A percentile compares a stretch with the other conserved stretches of the same genome.
phyloP scores from a whole-genome alignment of 2,888 invertebrate species.

The Parapristionchus giblindavisi region DNA sequence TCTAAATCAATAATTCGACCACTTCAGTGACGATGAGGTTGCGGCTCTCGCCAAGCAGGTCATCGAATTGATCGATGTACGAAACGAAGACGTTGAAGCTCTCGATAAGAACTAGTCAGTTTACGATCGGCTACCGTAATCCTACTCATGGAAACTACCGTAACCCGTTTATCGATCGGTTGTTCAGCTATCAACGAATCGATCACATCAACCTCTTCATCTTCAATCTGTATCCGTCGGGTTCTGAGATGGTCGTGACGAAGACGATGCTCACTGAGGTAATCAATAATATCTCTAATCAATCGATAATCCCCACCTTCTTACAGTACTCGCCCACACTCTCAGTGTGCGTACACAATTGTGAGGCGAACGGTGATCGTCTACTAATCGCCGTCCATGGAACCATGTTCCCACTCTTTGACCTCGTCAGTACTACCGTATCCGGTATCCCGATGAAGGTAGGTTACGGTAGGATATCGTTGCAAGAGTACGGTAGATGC shows the following conservation, averaged over 20 bases:
- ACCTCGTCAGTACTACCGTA: slow-evolving; percentile 92
- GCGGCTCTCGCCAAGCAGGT: slow-evolving; percentile 42
- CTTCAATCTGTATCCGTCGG: slow-evolving; percentile 41
- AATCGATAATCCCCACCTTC: background rate
- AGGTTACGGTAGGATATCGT: slow-evolving; percentile 3
- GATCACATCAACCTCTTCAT: slow-evolving; percentile 45
- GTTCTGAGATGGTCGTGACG: slow-evolving; percentile 16
- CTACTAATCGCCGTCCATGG: slow-evolving; percentile 45
- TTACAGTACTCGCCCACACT: background rate
- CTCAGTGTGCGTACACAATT: background rate
- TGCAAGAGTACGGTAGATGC: no score
- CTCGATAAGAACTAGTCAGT: slow-evolving; percentile 39
- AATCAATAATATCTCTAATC: background rate
- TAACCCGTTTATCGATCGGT: background rate
- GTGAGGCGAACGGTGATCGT: background rate
- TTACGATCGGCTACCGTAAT: no score
- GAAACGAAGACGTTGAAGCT: slow-evolving; percentile 43
- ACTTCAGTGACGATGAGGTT: slow-evolving; percentile 37
- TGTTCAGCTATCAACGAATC: slow-evolving; percentile 35
- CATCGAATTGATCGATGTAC: slow-evolving; percentile 42
- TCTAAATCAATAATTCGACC: background rate
- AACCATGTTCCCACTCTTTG: slow-evolving; percentile 79
- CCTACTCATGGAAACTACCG: no score
- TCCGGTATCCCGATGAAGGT: slow-evolving; percentile 98
- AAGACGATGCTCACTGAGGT: slow-evolving; percentile 23